Evolutionary conservation across 2,797 vertebrate genomes (phyloP).

Genomic region (Lacerta viridis): DNA sequence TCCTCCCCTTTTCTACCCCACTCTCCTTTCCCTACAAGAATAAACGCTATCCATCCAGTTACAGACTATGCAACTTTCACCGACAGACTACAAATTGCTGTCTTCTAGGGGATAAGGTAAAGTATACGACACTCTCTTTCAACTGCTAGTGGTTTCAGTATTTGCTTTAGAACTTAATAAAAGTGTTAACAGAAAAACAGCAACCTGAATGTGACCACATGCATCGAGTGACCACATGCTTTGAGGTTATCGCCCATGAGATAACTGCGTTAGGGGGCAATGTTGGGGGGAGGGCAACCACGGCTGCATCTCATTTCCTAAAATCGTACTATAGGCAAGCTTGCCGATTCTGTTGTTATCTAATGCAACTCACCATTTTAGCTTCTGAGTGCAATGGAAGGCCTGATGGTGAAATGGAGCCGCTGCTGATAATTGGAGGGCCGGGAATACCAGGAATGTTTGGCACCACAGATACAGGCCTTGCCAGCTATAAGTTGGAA

Average conservation of each 20-base stretch:
- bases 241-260: neutral
- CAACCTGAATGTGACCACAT: no score
- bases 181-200: no score
- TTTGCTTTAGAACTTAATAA: no score
- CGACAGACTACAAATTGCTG: neutral
- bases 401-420: conserved; percentile 92
- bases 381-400: conserved; percentile 92
- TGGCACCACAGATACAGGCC: conserved; percentile 94
- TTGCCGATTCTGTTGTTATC: neutral
- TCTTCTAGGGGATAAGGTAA: neutral
- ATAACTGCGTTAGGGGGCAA: neutral
- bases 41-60: neutral
- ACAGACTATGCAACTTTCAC: neutral
- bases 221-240: no score
- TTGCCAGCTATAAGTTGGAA: conserved; percentile 85
- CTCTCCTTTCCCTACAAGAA: neutral
- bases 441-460: conserved; percentile 99
- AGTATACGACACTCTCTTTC: neutral
- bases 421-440: conserved; percentile 91
- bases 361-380: conserved; percentile 91
- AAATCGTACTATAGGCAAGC: no score
- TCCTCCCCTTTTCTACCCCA: neutral
- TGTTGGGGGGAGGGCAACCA: no score
- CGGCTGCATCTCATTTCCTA: no score
- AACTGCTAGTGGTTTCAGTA: neutral